These are phyloP conservation scores for Sebastes kiyomatsui DNA, from an alignment of 2,797 vertebrate genomes.

Conservation along the genomic window DNA sequence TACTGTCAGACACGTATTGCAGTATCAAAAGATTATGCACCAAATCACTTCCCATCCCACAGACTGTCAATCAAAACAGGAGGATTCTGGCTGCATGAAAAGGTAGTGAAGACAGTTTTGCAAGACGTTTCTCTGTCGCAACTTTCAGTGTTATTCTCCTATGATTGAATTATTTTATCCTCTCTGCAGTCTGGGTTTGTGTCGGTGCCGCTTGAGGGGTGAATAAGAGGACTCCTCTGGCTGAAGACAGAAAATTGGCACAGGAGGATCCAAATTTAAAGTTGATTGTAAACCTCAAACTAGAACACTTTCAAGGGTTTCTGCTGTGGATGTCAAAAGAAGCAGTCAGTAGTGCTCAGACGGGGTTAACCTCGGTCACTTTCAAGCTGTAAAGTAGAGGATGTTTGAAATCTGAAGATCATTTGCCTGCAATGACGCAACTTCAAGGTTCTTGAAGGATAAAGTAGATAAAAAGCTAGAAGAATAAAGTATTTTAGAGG, in stretches of 20 bases:
- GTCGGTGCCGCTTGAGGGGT: neutral
- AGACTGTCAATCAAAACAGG: neutral
- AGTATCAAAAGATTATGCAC: neutral
- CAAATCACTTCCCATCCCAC: neutral
- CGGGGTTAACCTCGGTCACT: neutral
- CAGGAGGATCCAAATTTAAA: neutral
- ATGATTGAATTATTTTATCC: neutral
- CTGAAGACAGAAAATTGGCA: slow-evolving; percentile 7
- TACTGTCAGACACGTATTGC: neutral
- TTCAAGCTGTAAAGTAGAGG: neutral
- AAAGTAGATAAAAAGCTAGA: neutral
- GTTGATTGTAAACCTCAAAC: neutral
- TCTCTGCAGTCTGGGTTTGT: neutral
- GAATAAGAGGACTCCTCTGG: neutral
- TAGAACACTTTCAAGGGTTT: neutral
- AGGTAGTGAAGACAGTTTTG: neutral
- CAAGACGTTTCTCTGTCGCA: neutral
- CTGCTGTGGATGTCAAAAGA: neutral
- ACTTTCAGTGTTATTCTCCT: neutral
- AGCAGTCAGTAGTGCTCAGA: neutral
- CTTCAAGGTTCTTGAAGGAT: neutral
- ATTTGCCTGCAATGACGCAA: neutral
- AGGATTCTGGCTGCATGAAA: neutral
- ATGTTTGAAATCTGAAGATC: neutral
- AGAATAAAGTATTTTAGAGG: neutral